Base-by-base conservation (phyloP, 2,888 invertebrate genomes). In the Hydroisotoma schaefferi region DNA sequence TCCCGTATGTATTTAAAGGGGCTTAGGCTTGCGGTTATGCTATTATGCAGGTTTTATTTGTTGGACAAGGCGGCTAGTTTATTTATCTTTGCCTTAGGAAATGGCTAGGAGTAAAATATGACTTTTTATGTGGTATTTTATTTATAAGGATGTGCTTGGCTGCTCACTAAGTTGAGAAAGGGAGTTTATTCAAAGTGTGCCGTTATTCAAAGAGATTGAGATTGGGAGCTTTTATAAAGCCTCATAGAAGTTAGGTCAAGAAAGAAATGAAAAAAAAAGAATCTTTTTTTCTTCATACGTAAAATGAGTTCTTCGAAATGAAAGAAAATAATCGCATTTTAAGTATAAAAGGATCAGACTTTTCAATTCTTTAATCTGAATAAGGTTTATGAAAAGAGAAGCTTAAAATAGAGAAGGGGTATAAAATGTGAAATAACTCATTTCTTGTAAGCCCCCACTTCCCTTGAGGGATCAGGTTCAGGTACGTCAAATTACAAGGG, bases 301-400 rank as follows among this genome's bases (percentile, higher is more conserved):
- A n/a, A n/a, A n/a, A n/a, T n/a, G n/a, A n/a, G n/a, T n/a, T n/a
- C n/a, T n/a, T n/a, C n/a, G 40, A 15, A 40, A 40, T 40, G 40
- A 40, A 40, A 10, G 20, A 15, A 40, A 20, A 18, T 40, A 40
- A 40, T 40, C 40, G 40, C 40, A 40, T 40, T 20, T n/a, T 18
- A 20, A 40, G 40, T 18, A 40, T 40, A 40, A 40, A 40, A 15
- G 40, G 40, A 40, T 40, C 40, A 40, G 20, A 15, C 15, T 40
- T 40, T 40, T 40, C 40, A 40, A 40, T 40, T 40, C 40, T 40
- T 40, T 20, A 40, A 40, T 40, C 40, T 40, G n/a, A 40, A 40
- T 40, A 20, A 40, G 40, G 20, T 40, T 40, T 40, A 4, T 40
- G n/a, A 15, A 40, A 40, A 40, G 15, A 40, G 40, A 20, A 33